These are phyloP conservation scores for Aphaenogaster rudis DNA, from an alignment of 1,140 invertebrate genomes.

Conservation along the genomic window DNA sequence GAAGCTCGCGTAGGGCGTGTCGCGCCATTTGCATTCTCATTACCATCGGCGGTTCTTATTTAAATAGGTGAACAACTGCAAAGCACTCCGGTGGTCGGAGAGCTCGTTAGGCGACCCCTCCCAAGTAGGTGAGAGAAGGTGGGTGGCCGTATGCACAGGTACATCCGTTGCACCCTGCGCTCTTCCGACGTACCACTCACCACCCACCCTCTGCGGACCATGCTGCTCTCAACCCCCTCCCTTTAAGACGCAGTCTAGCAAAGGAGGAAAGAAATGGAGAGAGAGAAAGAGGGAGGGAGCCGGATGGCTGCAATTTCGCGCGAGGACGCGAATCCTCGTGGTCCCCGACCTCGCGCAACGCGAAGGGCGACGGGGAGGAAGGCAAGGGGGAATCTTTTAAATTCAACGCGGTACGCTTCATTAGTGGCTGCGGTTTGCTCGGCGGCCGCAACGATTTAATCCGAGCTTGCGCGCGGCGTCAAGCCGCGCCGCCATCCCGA, in stretches of 20 bases:
- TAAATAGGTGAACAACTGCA: conserved; percentile 79
- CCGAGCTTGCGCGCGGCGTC: conserved; percentile 68
- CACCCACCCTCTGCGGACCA: not conserved
- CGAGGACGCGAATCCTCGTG: conserved; percentile 15
- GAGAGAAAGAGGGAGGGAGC: not conserved
- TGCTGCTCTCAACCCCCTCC: not conserved
- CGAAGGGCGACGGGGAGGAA: too few relatives aligned
- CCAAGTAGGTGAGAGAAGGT: not conserved
- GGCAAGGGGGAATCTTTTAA: conserved; percentile 65
- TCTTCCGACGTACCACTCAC: not conserved
- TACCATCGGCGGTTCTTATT: conserved; percentile 79
- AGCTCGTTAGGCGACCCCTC: conserved; percentile 64
- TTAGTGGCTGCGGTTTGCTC: conserved; percentile 72
- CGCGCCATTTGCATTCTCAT: conserved; percentile 81
- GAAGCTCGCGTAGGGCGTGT: conserved; percentile 74
- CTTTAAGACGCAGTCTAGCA: not conserved
- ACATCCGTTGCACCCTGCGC: conserved; percentile 32
- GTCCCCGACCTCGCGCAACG: conserved; percentile 22
- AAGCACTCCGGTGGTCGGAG: conserved; percentile 64
- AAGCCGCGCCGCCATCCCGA: conserved; percentile 49
- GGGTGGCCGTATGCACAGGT: conserved; percentile 26
- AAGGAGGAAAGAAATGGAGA: not conserved
- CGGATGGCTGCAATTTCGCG: conserved; percentile 61
- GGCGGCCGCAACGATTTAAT: conserved; percentile 78
- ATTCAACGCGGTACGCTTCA: conserved; percentile 75